These are phyloP conservation scores for Berghia stephanieae DNA, from an alignment of 1,140 invertebrate species.

Conservation along the genomic window DNA sequence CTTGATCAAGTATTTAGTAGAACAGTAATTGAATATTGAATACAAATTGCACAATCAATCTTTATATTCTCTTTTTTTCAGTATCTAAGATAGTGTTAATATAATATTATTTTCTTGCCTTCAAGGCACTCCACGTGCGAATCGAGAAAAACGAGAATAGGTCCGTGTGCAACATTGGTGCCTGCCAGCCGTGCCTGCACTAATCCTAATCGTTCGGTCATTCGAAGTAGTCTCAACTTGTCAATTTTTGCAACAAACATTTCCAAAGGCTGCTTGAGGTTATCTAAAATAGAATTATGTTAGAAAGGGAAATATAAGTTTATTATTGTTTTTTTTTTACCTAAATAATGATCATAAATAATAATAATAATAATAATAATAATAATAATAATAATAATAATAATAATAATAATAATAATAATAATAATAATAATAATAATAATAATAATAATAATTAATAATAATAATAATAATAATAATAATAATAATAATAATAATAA, in stretches of 20 bases:
- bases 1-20: too few relatives aligned
- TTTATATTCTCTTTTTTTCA: too few relatives aligned
- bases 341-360: background rate
- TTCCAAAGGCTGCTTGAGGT: slow-evolving; percentile 89
- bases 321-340: background rate
- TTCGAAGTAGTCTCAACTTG: slow-evolving; percentile 75
- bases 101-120: slow-evolving; percentile 69
- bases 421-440: background rate
- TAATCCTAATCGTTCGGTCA: slow-evolving; percentile 81
- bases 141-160: slow-evolving; percentile 94
- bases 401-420: background rate
- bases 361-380: background rate
- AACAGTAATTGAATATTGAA: too few relatives aligned
- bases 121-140: slow-evolving; percentile 95
- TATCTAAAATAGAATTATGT: slow-evolving; percentile 71
- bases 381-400: too few relatives aligned
- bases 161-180: slow-evolving; percentile 81
- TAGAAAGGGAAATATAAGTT: background rate
- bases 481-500: too few relatives aligned
- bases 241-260: slow-evolving; percentile 89
- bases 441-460: too few relatives aligned
- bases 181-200: slow-evolving; percentile 91
- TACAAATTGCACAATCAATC: too few relatives aligned
- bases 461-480: too few relatives aligned
- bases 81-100: too few relatives aligned